Conservation (phyloP, 92 coral and sea anemone genomes). For the Virgularia gustaviana region DNA sequence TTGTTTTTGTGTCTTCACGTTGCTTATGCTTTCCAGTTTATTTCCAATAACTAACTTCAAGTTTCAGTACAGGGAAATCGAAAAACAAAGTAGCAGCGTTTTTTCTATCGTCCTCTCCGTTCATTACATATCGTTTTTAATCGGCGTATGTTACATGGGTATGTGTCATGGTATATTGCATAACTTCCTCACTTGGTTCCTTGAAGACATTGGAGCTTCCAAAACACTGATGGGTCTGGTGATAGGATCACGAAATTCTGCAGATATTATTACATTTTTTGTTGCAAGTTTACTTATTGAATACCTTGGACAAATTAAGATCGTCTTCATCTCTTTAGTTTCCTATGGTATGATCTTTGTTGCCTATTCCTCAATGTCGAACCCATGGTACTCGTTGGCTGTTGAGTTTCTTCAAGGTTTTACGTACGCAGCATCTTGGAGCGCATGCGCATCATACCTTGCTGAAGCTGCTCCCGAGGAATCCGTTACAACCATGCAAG, state of each 20-base stretch:
- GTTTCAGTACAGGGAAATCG: conserved; percentile 72
- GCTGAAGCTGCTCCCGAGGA: conserved; percentile 94
- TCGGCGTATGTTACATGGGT: conserved; percentile 95
- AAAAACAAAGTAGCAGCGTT: conserved; percentile 52
- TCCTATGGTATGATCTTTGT: conserved; percentile 80
- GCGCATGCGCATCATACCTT: conserved; percentile 92
- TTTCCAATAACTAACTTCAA: conserved; percentile 75
- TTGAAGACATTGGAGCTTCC: conserved; percentile 92
- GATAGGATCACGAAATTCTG: conserved; percentile 68
- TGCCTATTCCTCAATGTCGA: conserved; percentile 66
- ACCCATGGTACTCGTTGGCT: conserved; percentile 88
- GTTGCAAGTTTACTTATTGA: conserved; percentile 82
- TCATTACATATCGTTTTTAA: conserved; percentile 89
- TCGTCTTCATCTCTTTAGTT: conserved; percentile 66
- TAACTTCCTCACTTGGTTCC: conserved; percentile 91
- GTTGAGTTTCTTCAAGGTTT: conserved; percentile 82
- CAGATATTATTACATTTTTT: conserved; percentile 84
- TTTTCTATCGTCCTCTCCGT: conserved; percentile 66
- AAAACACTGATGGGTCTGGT: conserved; percentile 95
- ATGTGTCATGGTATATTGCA: conserved; percentile 88
- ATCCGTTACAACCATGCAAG: conserved; percentile 95
- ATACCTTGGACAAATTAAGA: conserved; percentile 75
- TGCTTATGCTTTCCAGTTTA: conserved; percentile 70
- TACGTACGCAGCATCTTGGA: conserved; percentile 96
- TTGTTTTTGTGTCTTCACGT: conserved; percentile 82